Evolutionary conservation across 2,797 vertebrate species (phyloP).

Genomic region (Paguma larvata): DNA sequence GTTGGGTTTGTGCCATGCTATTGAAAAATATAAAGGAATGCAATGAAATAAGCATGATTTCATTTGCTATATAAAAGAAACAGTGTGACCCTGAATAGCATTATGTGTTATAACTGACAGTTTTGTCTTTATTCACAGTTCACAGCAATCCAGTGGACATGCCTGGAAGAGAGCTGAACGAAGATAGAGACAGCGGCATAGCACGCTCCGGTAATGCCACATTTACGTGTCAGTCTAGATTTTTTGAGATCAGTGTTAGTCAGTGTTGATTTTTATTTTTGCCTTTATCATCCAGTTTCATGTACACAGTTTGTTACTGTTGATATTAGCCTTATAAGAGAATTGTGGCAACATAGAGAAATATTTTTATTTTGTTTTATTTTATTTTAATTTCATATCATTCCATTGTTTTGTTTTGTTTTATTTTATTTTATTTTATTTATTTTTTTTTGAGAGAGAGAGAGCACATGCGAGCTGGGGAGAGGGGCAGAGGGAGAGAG

Average conservation of each 20-base stretch:
- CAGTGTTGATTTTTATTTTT: constrained; percentile 44
- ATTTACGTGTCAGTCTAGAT: constrained; percentile 60
- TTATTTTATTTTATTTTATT: too few species aligned
- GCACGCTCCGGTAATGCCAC: constrained; percentile 95
- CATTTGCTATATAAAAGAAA: constrained; percentile 85
- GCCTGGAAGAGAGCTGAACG: constrained; percentile 95
- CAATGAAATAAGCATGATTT: constrained; percentile 88
- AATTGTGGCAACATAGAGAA: constrained; percentile 26
- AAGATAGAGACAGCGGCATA: constrained; percentile 98
- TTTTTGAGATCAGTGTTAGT: not conserved
- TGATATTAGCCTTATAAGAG: constrained; percentile 8
- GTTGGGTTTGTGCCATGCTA: constrained; percentile 88
- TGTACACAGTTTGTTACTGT: constrained; percentile 32
- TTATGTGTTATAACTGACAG: constrained; percentile 83
- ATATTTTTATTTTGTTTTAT: not conserved
- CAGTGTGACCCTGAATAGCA: constrained; percentile 74
- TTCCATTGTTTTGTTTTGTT: too few species aligned
- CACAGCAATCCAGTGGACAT: constrained; percentile 99
- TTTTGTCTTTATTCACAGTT: constrained; percentile 90
- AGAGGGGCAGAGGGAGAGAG: too few species aligned
- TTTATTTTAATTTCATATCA: too few species aligned
- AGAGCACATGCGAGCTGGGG: too few species aligned
- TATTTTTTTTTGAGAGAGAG: too few species aligned
- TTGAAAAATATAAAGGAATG: constrained; percentile 87
- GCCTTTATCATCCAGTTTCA: constrained; percentile 37